Base-by-base conservation (phyloP, 2,797 vertebrate genomes). In the Malurus splendens region DNA sequence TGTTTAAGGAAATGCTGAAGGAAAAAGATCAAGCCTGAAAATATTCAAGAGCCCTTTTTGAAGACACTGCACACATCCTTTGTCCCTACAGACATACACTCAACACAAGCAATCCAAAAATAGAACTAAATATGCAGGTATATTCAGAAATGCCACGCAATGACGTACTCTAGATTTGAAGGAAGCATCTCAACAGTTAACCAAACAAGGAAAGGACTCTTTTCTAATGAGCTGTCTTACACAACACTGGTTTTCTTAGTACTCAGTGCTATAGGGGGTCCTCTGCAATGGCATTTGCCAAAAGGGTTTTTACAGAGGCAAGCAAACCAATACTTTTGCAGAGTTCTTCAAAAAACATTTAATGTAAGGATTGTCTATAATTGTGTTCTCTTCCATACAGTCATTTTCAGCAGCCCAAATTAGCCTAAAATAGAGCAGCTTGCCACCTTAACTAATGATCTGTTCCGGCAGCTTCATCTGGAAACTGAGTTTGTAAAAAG, bases 201-300 rank as follows among this genome's bases (percentile, higher is more conserved):
- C 4, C 12, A 68, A 44, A 59, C 8, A 71, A 56, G 13, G 3
- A 24, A 71, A 71, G 6, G 13, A 28, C 16, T 68, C 6, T 66
- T 20, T 42, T 23, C 27, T 73, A 55, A 33, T 55, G 3, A 55
- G 12, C 5, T 36, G 12, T 27, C 30, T 59, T 79, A 19, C 14
- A 55, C 20, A 66, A 17, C 13, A 44, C 2, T 42, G 5, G 3
- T 38, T 79, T 73, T 71, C 45, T 70, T 72, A 32, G 11, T 52
- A 25, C 12, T 59, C 11, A 9, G 2, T 61, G 23, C 36, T 72
- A 9, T 12, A 68, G 17, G 13, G 7, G 0, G 0, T 55, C 6
- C 17, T 73, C 15, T 83, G 25, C 16, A 45, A 9, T 36, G 17
- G 13, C 2, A 0, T 19, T 65, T 86, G 18, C 27, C 36, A 32